These are phyloP conservation scores for Heliconius eleuchia DNA, from an alignment of 1,140 invertebrate genomes.

Conservation along the genomic window DNA sequence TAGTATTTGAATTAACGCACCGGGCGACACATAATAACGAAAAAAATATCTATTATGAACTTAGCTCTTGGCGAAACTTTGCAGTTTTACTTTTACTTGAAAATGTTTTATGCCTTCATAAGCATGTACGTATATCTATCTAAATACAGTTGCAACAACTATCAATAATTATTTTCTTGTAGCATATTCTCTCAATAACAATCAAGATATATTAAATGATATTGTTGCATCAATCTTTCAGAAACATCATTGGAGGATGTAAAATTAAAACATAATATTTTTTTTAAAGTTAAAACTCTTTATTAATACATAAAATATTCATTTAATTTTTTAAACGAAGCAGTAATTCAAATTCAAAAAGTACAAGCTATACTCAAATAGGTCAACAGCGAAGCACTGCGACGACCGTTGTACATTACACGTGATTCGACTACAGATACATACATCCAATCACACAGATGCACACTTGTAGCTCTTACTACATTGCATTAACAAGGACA, in stretches of 20 bases:
- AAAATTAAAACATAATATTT: background rate
- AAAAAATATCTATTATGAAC: conserved; percentile 47
- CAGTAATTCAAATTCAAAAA: conserved; percentile 26
- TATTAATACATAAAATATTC: background rate
- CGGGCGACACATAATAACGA: conserved; percentile 59
- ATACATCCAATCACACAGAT: conserved; percentile 30
- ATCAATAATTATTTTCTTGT: background rate
- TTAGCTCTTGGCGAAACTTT: conserved; percentile 52
- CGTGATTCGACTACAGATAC: conserved; percentile 61
- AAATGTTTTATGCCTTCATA: conserved; percentile 18
- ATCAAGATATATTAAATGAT: too few relatives aligned
- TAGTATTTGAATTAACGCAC: conserved; percentile 42
- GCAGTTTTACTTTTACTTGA: conserved; percentile 65
- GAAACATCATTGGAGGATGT: background rate
- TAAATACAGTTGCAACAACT: background rate
- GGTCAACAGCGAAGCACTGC: conserved; percentile 59
- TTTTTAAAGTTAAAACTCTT: background rate
- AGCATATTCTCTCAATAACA: too few relatives aligned
- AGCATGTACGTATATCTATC: background rate
- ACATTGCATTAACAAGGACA: conserved; percentile 18
- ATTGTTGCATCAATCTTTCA: background rate
- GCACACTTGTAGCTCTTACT: conserved; percentile 28
- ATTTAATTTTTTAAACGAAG: conserved; percentile 3
- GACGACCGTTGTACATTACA: conserved; percentile 61
- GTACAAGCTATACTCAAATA: conserved; percentile 53